These are phyloP conservation scores for Chrysolina oricalcia DNA, from an alignment of 2,888 invertebrate species.

Conservation along the genomic window DNA sequence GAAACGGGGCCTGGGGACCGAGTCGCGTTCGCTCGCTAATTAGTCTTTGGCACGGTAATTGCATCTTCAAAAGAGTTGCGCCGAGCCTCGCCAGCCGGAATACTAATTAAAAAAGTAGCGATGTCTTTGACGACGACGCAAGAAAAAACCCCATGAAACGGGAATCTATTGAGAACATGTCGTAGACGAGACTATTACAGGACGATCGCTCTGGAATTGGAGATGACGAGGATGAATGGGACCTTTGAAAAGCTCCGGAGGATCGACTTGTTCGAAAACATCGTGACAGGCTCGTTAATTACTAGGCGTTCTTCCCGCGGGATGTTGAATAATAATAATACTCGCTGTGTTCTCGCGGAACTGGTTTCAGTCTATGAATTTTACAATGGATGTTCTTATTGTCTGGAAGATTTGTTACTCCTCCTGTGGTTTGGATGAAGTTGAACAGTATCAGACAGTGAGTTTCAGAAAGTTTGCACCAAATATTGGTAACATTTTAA, in stretches of 20 bases:
- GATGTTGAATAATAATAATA: no score
- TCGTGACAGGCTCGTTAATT: neutral
- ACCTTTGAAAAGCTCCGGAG: neutral
- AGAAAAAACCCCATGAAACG: conserved; percentile 14
- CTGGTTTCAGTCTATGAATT: no score
- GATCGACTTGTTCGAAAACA: neutral
- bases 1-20: conserved; percentile 33
- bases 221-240: neutral
- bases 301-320: neutral
- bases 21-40: conserved; percentile 56
- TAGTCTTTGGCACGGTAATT: conserved; percentile 64
- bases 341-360: no score
- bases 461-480: no score
- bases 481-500: no score
- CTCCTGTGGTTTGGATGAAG: no score
- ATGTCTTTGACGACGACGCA: conserved; percentile 34
- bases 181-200: neutral
- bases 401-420: no score
- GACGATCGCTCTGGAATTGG: neutral
- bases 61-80: conserved; percentile 59
- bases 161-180: conserved; percentile 16
- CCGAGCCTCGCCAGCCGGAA: conserved; percentile 53
- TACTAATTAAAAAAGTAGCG: conserved; percentile 61
- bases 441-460: no score
- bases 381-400: no score